Evolutionary conservation across 2,113 vertebrate species (phyloP).

Genomic region (Rissa tridactyla): DNA sequence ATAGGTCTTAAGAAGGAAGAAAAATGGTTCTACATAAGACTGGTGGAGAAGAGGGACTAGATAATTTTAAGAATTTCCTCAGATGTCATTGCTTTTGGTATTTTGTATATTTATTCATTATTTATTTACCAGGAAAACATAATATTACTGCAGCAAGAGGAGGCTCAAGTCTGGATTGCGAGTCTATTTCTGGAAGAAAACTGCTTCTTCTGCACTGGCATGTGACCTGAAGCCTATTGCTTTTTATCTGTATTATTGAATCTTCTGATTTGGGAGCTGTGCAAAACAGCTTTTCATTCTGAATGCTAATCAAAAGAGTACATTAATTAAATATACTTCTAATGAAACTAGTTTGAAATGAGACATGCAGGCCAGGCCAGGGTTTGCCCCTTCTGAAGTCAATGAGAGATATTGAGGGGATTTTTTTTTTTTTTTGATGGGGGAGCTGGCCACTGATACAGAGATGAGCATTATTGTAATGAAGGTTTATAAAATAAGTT

Average conservation of each 20-base stretch:
- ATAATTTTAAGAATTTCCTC: neutral
- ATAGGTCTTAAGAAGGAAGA: neutral
- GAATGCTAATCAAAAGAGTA: slow-evolving; percentile 27
- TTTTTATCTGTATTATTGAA: slow-evolving; percentile 21
- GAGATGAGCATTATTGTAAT: neutral
- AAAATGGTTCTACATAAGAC: neutral
- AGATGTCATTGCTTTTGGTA: neutral
- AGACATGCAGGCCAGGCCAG: neutral
- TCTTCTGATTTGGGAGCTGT: slow-evolving; percentile 7
- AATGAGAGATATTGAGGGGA: neutral
- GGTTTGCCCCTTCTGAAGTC: slow-evolving; percentile 3
- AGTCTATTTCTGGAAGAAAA: neutral
- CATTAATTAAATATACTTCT: slow-evolving; percentile 27
- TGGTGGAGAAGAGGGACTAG: neutral
- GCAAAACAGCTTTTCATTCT: slow-evolving; percentile 31
- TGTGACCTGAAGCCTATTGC: neutral
- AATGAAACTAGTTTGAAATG: slow-evolving; percentile 23
- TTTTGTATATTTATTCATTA: neutral
- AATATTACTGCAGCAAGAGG: neutral
- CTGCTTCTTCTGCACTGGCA: neutral
- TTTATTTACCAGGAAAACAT: neutral
- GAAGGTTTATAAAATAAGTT: neutral
- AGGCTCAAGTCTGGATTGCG: neutral
- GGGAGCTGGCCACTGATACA: neutral
- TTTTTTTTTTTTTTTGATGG: neutral